Base-by-base conservation (phyloP, 1,140 invertebrate genomes). In the Micrasema longulum region DNA sequence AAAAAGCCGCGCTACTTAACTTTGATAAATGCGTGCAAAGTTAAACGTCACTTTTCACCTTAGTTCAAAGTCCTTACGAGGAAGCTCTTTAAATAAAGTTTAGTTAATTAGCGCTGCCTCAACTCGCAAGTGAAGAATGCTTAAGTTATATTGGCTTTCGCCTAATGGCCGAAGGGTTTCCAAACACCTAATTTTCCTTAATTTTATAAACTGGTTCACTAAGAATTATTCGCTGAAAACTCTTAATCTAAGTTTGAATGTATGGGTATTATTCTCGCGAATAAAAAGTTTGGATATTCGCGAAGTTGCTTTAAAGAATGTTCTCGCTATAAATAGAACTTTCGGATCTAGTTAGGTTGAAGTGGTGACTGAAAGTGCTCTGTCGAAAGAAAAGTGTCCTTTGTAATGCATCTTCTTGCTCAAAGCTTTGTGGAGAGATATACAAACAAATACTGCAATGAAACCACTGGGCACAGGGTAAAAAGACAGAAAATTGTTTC, bases 1-100 rank as follows among this genome's bases (percentile, higher is more conserved):
- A 53, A 26, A 20, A 20, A 53, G 50, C 20, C n/a, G 12, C 20
- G 23, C 47, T 53, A 7, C 50, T 53, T 53, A 53, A 53, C 50
- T 53, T 53, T 53, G 50, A 53, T 53, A 53, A 53, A 53, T 53
- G 50, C 50, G 50, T 53, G 50, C n/a, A 53, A 53, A 53, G 50
- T 53, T 53, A 53, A 26, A 31, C 50, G 50, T 53, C 50, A 53
- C 23, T 26, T 53, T 53, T 14, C 18, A 53, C 23, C n/a, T 53
- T n/a, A 26, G 20, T 53, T 53, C 50, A n/a, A 53, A 53, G 50
- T 53, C 50, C 22, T 26, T 23, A 14, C 4, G 18, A 53, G 22
- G 50, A 53, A 53, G 26, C 50, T 35, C 50, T 22, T 26, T n/a
- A 53, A 53, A 53, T 53, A 53, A 53, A 53, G 50, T 53, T 53